These are phyloP conservation scores for Penaeus indicus DNA, from an alignment of 1,140 invertebrate genomes.

Conservation along the genomic window DNA sequence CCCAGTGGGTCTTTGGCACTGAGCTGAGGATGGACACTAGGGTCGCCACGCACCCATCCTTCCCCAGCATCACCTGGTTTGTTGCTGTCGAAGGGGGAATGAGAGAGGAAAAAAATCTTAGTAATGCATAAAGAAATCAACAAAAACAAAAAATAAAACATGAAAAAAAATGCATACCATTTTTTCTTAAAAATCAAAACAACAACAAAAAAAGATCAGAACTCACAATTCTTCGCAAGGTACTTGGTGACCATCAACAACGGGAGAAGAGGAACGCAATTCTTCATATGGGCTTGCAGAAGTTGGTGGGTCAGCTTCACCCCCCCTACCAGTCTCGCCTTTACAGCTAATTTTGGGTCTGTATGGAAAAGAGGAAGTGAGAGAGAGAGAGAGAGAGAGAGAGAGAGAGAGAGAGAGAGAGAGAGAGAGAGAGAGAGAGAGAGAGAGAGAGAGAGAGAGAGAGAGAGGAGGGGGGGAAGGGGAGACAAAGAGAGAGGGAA, in stretches of 20 bases:
- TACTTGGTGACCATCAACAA: slow-evolving; percentile 77
- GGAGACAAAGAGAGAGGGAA: too few species aligned
- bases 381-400: too few species aligned
- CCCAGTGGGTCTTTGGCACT: slow-evolving; percentile 76
- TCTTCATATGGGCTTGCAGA: slow-evolving; percentile 76
- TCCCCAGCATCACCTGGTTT: slow-evolving; percentile 75
- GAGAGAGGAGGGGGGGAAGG: background rate
- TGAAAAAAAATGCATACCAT: too few species aligned
- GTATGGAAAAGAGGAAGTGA: background rate
- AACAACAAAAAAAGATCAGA: too few species aligned
- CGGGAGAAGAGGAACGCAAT: slow-evolving; percentile 76
- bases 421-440: too few species aligned
- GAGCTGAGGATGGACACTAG: slow-evolving; percentile 77
- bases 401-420: too few species aligned
- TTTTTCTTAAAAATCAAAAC: too few species aligned
- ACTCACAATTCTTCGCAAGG: slow-evolving; percentile 77
- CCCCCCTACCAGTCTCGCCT: slow-evolving; percentile 75
- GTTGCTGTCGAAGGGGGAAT: slow-evolving; percentile 73
- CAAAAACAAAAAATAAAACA: too few species aligned
- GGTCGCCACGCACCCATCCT: slow-evolving; percentile 76
- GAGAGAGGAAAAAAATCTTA: background rate
- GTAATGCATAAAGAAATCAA: too few species aligned
- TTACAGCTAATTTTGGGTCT: slow-evolving; percentile 78
- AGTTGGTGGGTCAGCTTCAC: slow-evolving; percentile 77
- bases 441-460: too few species aligned